Percentiles rank a stretch among this genome's conserved stretches.
These are phyloP conservation scores for Leptopterna dolabrata DNA, from an alignment of 2,888 invertebrate species.

Conservation along the genomic window DNA sequence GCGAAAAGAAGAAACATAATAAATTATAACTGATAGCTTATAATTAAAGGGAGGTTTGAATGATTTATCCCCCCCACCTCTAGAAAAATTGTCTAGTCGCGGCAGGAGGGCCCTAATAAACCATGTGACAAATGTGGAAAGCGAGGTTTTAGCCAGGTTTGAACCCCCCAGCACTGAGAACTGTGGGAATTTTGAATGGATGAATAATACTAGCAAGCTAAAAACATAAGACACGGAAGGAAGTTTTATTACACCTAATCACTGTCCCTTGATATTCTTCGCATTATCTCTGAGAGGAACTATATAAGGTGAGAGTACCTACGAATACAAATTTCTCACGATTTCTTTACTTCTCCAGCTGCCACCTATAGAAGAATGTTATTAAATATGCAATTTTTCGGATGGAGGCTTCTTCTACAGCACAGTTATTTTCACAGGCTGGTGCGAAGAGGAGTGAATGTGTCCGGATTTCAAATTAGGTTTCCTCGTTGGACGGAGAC, in stretches of 20 bases:
- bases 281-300: not conserved
- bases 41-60: no score
- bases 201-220: no score
- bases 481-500: not conserved
- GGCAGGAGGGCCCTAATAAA: no score
- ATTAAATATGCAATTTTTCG: not conserved
- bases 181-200: no score
- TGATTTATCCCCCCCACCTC: no score
- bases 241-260: not conserved
- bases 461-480: not conserved
- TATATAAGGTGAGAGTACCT: not conserved
- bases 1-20: no score
- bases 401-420: not conserved
- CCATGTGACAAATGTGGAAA: no score
- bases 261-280: not conserved
- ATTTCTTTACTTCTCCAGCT: not conserved
- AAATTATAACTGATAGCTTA: no score
- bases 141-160: no score
- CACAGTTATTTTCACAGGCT: constrained; percentile 14
- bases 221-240: not conserved
- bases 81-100: no score
- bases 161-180: no score
- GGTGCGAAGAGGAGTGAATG: not conserved
- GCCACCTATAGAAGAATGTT: no score
- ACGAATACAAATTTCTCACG: not conserved